Conservation (phyloP, 2,797 vertebrate genomes). For the Myoxocephalus aenaeus region DNA sequence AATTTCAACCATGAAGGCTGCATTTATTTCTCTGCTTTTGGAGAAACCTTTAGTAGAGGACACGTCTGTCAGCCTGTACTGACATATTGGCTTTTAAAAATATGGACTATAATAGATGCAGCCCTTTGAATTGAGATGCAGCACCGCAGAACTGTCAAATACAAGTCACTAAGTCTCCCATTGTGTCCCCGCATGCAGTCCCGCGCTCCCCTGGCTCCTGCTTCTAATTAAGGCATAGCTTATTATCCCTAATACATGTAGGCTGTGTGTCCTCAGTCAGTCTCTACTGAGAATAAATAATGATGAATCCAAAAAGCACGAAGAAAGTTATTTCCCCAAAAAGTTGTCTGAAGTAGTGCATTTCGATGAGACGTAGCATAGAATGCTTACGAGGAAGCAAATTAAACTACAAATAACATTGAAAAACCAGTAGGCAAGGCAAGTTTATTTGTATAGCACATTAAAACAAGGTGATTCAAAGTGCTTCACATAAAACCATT, state of each 20-base stretch:
- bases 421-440: background rate
- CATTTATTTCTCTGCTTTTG: background rate
- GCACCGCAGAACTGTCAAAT: constrained; percentile 26
- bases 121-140: constrained; percentile 42
- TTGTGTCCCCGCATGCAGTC: constrained; percentile 44
- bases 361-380: background rate
- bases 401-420: background rate
- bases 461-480: no score
- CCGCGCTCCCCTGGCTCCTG: constrained; percentile 47
- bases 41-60: background rate
- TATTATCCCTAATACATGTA: constrained; percentile 54
- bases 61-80: constrained; percentile 13
- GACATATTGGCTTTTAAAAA: constrained; percentile 25
- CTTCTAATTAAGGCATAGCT: constrained; percentile 61
- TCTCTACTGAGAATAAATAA: constrained; percentile 13
- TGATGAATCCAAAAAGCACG: constrained; percentile 1
- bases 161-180: constrained; percentile 31
- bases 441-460: no score
- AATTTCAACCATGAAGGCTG: background rate
- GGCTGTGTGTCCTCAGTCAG: constrained; percentile 26
- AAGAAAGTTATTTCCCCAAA: background rate
- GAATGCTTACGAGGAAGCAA: background rate
- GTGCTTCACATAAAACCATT: no score
- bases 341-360: background rate
- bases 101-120: constrained; percentile 11